Percentiles rank a stretch among this genome's conserved stretches.
These are phyloP conservation scores for Nansenia antarctica DNA, from an alignment of 2,113 vertebrate genomes.

Conservation along the genomic window DNA sequence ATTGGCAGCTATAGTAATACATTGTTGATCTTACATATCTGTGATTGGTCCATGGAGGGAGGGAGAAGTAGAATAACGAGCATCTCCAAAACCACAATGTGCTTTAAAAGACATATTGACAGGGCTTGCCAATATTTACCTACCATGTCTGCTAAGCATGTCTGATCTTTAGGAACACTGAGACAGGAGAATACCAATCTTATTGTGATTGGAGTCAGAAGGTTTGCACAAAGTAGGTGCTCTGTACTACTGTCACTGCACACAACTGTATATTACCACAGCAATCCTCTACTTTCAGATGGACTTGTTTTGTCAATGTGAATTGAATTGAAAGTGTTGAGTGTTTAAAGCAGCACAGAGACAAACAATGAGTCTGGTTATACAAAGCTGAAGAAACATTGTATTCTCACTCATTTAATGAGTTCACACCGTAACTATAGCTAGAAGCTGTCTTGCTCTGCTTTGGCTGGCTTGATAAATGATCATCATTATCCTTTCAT, in stretches of 20 bases:
- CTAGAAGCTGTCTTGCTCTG: slow-evolving; percentile 10
- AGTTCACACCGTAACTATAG: not conserved
- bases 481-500: slow-evolving; percentile 52
- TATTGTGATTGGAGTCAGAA: not conserved
- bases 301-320: too few species aligned
- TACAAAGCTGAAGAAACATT: not conserved
- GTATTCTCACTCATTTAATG: not conserved
- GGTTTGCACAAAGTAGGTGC: not conserved
- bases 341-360: too few species aligned
- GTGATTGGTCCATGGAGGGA: slow-evolving; percentile 27
- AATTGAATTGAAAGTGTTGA: too few species aligned
- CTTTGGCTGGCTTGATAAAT: slow-evolving; percentile 49
- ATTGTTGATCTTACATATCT: slow-evolving; percentile 24
- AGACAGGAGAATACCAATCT: not conserved
- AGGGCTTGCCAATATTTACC: too few species aligned
- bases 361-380: too few species aligned
- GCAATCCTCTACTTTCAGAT: too few species aligned
- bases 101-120: too few species aligned
- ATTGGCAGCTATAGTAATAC: slow-evolving; percentile 44
- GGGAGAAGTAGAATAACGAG: slow-evolving; percentile 1
- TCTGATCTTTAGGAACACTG: not conserved
- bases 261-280: not conserved
- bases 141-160: too few species aligned
- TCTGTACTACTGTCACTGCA: not conserved
- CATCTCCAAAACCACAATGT: too few species aligned